Evolutionary conservation across 1,140 invertebrate species (phyloP), one percentile per base, ranked within the genome.

Genomic region (Lamellibrachia luymesi): DNA sequence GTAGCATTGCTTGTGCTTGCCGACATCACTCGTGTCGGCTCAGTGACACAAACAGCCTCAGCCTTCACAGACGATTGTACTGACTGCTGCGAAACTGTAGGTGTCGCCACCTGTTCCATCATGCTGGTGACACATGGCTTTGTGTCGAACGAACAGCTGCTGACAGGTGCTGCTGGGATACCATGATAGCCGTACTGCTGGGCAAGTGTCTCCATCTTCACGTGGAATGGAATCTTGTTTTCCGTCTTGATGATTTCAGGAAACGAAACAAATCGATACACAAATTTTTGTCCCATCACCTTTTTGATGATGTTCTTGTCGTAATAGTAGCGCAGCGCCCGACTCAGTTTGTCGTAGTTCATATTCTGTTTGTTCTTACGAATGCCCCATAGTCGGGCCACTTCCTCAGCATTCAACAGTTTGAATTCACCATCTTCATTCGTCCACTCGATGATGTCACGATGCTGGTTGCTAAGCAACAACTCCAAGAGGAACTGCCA

Each of bases 251-350:
- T 96, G 52, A 97, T 97, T 94, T 97, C 97, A 0, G 97, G 97
- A 94, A 97, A 97, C 13, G 96, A 99, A 27, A 99, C 98, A 96
- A 99, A 99, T 95, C 98, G 98, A 97, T 99, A 99, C 93, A 99
- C 99, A 96, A 99, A 99, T 96, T 99, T 98, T 96, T 99, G 99
- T 94, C 99, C 99, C 93, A 96, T 96, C 1, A 96, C 96, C 95
- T 99, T 99, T 96, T 99, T 99, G 94, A 99, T 99, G 94, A 99
- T 99, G 96, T 99, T 99, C 96, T 99, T 99, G 96, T 99, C 99
- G 95, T 99, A 99, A 95, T 99, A 99, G 96, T 99, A 99, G 91
- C 99, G 98, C 38, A 99, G 97, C 56, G 99, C 99, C 64, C 99
- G 98, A 93, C 98, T 99, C 93, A 99, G 97, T 95, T 99, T 99